Base-by-base conservation (phyloP, 2,113 vertebrate species). In the Lates calcarifer region DNA sequence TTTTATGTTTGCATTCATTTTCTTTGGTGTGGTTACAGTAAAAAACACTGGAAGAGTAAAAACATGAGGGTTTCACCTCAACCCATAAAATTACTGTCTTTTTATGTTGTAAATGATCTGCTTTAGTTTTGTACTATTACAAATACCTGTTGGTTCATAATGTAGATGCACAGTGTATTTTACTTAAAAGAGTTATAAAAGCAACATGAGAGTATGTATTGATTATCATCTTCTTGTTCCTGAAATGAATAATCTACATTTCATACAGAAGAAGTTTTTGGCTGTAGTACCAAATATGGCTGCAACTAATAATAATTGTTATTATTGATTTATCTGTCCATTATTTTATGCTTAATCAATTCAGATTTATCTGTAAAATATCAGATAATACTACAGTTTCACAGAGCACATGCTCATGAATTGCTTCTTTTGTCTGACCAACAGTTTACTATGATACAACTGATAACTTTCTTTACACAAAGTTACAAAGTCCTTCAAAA, bases 1-100 rank as follows among this genome's bases (percentile, higher is more conserved):
- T 68, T 63, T 71, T 39, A 47, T 83, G 63, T 79, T 74, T 74
- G 64, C 67, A 41, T 81, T 83, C 28, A 47, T 73, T 79, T 83
- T 74, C 56, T 77, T 74, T 60, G n/a, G 67, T 74, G 77, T 82
- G 74, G 72, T 74, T 55, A 17, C 45, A 47, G 74, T 41, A 49
- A 41, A 69, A 74, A 78, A 57, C 60, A 78, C 5, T 6, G 29
- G 20, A 62, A 28, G 51, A 78, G 43, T 47, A 56, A 45, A 70
- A 67, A 67, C 60, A 13, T 0, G 2, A 60, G 33, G 11, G 31
- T 49, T 81, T 82, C 45, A 75, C 31, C 60, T 66, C 71, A 79
- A 31, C 51, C 47, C 29, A 4, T 45, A 12, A 60, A 79, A 22
- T n/a, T 20, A 9, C 24, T 67, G 43, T 24, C 39, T 55, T 53